Base-by-base conservation (phyloP, 1,140 invertebrate species). In the Procambarus virginalis region DNA sequence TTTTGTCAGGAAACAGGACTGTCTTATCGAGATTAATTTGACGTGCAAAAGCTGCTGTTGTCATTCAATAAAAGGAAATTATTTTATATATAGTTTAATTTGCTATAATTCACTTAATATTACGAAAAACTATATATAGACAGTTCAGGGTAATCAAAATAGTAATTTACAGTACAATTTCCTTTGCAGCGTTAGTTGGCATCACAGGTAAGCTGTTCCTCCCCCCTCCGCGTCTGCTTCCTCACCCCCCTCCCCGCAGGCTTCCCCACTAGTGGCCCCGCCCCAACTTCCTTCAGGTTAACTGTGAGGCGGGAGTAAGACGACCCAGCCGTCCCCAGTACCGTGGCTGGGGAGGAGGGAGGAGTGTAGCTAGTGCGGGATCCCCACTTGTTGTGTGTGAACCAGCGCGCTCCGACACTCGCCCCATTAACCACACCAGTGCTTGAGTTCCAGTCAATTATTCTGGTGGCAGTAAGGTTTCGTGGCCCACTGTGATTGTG, bases 211-310 rank as follows among this genome's bases (percentile, higher is more conserved):
- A 8, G 48, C 9, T 4, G 14, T 34, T 60, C 46, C 49, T 22
- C 73, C 49, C 75, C 22, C 49, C 46, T 9, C 22, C 46, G 34
- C n/a, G 22, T 58, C 84, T 51, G 10, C 58, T 45, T 9, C 70
- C 45, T n/a, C n/a, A 46, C 22, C 55, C 70, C 55, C 22, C 73
- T 70, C 49, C 49, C 49, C 48, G 8, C 4, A n/a, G 5, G 68
- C 14, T 6, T 4, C 51, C 48, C 20, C 70, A 9, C 48, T 49
- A 48, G 55, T 49, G 49, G 49, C 75, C 55, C 45, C 70, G 73
- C 73, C 84, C 73, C 73, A 9, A 75, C 83, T 84, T 85, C 84
- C 84, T 85, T 85, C 84, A 85, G 49, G 84, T 80, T 80, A 80
- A 80, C 78, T 76, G 84, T 85, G 84, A 85, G 75, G 51, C 51